Base-by-base conservation (phyloP, 2,113 vertebrate species). In the Eolophus roseicapilla region DNA sequence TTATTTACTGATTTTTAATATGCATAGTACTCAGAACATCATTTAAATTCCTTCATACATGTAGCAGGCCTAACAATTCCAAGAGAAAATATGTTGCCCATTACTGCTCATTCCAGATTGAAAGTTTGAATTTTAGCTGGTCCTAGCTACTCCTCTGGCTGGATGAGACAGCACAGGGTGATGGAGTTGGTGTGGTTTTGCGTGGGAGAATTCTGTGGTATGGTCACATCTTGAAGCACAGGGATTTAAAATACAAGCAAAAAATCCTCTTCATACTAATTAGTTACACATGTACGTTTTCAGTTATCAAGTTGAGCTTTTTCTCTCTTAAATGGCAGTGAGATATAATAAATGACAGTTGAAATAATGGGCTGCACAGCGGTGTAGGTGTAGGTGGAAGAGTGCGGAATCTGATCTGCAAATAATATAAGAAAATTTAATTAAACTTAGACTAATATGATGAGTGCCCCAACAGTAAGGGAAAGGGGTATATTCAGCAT, bases 51-150 rank as follows among this genome's bases (percentile, higher is more conserved):
- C 69, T 35, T 55, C 60, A 2, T 6, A 25, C 9, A 1, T 57
- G 67, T 8, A 82, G n/a, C 27, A 64, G 57, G 3, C 23, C 24
- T 55, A 24, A 65, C 29, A 17, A 31, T 17, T 64, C 12, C 7
- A 23, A 37, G 52, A 41, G 67, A 14, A 41, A 21, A n/a, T 29
- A 4, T 29, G 13, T 13, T 47, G 23, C 43, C 21, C 10, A n/a
- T 24, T 64, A 6, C 50, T 3, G 0, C 41, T 25, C 3, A 0
- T 14, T 46, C 1, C 29, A 27, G 11, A 1, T 1, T 10, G 70
- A 21, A 67, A 4, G 33, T n/a, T 23, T n/a, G 57, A 59, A 35
- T n/a, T 84, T 33, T 9, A n/a, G 21, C 33, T 0, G 7, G 31
- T 50, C 25, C 63, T 63, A 92, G 27, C 19, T 27, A 3, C 7